Conservation (phyloP, 2,888 invertebrate genomes). For the Pammene aurita region DNA sequence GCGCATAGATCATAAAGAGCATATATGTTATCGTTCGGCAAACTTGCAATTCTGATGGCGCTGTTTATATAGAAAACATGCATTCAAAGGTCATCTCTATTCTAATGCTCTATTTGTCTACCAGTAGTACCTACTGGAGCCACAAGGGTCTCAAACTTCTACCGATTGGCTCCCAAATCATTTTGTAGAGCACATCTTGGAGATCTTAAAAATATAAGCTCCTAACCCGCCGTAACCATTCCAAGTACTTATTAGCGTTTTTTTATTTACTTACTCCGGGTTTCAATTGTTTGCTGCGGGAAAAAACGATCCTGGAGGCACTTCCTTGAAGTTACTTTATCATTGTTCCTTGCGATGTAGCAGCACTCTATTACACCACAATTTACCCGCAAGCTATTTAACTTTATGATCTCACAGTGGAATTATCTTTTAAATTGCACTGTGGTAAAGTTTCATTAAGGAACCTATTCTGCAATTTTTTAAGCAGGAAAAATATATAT, state of each 20-base stretch:
- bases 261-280: neutral
- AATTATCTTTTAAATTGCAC: constrained; percentile 3
- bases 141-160: too few relatives aligned
- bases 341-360: constrained; percentile 5
- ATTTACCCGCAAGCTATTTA: constrained; percentile 18
- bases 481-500: neutral
- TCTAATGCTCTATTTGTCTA: too few relatives aligned
- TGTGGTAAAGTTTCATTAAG: neutral
- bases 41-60: neutral
- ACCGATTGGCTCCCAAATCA: too few relatives aligned
- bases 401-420: neutral
- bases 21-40: constrained; percentile 4
- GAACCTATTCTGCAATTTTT: neutral
- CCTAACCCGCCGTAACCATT: too few relatives aligned
- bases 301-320: neutral
- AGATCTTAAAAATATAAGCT: too few relatives aligned
- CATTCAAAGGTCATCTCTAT: too few relatives aligned
- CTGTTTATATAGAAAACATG: neutral
- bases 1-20: constrained; percentile 10
- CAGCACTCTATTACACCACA: constrained; percentile 24
- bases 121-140: too few relatives aligned
- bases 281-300: constrained; percentile 20
- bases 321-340: constrained; percentile 16
- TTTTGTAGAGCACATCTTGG: too few relatives aligned
- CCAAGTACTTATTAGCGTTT: too few relatives aligned